Base-by-base conservation (phyloP, 2,797 vertebrate species). In the Rhinophrynus dorsalis region DNA sequence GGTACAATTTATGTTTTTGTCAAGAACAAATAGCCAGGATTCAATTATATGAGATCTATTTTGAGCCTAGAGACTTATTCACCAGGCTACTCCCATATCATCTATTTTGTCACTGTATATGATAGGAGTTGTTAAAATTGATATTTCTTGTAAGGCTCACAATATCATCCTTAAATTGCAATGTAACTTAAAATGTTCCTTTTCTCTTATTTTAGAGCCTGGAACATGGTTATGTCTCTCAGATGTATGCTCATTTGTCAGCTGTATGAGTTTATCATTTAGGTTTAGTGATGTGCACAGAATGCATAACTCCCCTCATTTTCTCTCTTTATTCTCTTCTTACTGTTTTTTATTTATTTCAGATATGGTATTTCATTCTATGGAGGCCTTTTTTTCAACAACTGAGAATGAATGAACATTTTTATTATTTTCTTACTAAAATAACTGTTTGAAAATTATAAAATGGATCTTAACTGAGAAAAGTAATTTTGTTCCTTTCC, bases 101-200 rank as follows among this genome's bases (percentile, higher is more conserved):
- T 73, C 57, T 73, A 66, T 73, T 73, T 66, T 73, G 55, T 60
- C 44, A 51, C 24, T 27, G 55, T 66, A 40, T 72, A 59, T 73
- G 69, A 73, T 73, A 60, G 62, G 37, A 73, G 69, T 73, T 73
- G 69, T 73, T 66, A 73, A 73, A 73, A 66, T 59, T 51, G 61
- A 52, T 66, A 73, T 52, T 73, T 61, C 69, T 73, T 66, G 69
- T 45, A 66, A 73, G 62, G 69, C 55, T 73, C 62, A 52, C 69
- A 73, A 73, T 73, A 73, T 66, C 69, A 73, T 73, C 54, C 55
- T 66, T 66, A 73, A 73, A 73, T 73, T 66, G 69, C 69, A 73
- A 59, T 66, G 69, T 66, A 59, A 54, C 69, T 60, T 73, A 66
- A 66, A 73, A 66, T 73, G 54, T 66, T 73, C 45, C 37, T 54